Base-by-base conservation (phyloP, 2,113 vertebrate genomes). In the Amphilophus citrinellus region DNA sequence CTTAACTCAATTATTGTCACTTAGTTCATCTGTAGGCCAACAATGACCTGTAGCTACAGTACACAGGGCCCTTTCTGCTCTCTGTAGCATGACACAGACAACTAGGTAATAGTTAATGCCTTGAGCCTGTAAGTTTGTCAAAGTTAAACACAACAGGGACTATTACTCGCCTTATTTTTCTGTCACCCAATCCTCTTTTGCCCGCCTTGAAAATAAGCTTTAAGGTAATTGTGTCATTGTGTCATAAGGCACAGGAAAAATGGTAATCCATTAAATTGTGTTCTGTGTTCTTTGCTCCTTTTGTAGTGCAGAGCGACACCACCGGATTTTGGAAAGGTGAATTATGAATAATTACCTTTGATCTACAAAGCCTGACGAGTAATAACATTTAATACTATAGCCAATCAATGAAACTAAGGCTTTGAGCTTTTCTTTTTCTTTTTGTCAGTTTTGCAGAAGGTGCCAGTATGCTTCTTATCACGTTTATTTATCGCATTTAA, bases 1-100 rank as follows among this genome's bases (percentile, higher is more conserved):
- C 90, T 95, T 95, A 95, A 94, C 94, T 95, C 94, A 94, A 94
- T 95, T 95, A 94, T 95, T 95, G 93, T 95, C 94, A 94, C 95
- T 95, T 95, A 93, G 94, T 96, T 96, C 94, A 96, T 93, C 92
- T 95, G 86, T 61, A 87, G 87, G 90, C 80, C 93, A 94, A 87
- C 83, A 86, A 78, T 94, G 92, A 94, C 92, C 90, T 94, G 93
- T 93, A 92, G 92, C 84, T 88, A 87, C 85, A 92, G 63, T 79
- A 75, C 14, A 71, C 76, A 44, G 71, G 79, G 83, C 87, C 75
- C 84, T 63, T 32, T 87, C 77, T 78, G 53, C 65, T 88, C 84
- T 68, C 65, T 24, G 76, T 68, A 77, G 82, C 77, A 58, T 61
- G 39, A 84, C 68, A 27, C 71, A 68, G 59, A 80, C 37, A 24